These are phyloP conservation scores for Tenrec ecaudatus DNA, from an alignment of 2,113 vertebrate species.

Conservation along the genomic window DNA sequence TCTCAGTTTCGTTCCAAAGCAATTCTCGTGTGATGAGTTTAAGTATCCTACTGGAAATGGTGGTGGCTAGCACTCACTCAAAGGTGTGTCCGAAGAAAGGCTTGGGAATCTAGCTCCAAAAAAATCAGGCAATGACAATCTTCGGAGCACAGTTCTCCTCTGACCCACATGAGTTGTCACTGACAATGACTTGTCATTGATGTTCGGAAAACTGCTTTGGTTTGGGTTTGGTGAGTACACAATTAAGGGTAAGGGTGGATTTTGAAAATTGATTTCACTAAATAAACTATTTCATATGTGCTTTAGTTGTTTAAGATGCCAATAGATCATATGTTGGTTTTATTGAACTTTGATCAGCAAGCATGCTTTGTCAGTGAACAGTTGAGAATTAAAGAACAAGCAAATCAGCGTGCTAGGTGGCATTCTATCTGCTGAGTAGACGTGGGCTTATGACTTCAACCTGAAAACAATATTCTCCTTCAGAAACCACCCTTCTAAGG, in stretches of 20 bases:
- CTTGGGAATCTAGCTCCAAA: background rate
- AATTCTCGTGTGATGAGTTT: background rate
- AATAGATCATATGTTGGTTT: background rate
- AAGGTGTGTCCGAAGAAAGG: background rate
- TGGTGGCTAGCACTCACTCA: background rate
- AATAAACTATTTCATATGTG: background rate
- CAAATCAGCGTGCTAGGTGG: background rate
- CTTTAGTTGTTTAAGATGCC: background rate
- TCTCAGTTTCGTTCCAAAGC: background rate
- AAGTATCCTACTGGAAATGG: background rate
- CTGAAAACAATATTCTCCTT: background rate
- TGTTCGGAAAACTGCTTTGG: background rate
- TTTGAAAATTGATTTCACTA: slow-evolving; percentile 4
- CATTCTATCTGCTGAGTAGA: background rate
- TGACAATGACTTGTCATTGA: background rate
- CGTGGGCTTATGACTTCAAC: background rate
- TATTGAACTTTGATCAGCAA: background rate
- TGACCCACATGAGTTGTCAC: background rate
- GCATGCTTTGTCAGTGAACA: background rate
- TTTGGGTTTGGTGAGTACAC: background rate
- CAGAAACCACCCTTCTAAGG: slow-evolving; percentile 5
- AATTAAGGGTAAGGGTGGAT: background rate
- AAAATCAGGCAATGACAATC: background rate
- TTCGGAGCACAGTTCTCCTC: background rate
- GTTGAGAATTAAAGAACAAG: background rate